phyloP scores from a whole-genome alignment of 1,140 invertebrate genomes.

The Drosophila lowei region DNA sequence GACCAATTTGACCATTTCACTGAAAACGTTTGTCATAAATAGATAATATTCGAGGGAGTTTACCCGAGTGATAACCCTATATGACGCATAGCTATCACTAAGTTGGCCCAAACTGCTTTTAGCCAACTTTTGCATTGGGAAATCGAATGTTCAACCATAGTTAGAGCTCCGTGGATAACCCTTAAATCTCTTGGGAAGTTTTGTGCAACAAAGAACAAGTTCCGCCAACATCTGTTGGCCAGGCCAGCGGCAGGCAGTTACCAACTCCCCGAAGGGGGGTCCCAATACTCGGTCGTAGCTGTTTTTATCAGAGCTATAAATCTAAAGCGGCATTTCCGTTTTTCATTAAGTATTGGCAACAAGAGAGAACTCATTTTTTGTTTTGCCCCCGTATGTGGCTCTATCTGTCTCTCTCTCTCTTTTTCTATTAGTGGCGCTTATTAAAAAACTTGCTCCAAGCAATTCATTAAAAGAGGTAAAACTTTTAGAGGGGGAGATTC shows the following conservation, averaged over 20 bases:
- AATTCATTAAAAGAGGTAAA: conserved; percentile 32
- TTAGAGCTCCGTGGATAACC: conserved; percentile 17
- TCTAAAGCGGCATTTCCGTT: conserved; percentile 74
- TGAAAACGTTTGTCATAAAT: no score
- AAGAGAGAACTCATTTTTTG: conserved; percentile 29
- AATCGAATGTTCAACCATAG: background rate
- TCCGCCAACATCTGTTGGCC: conserved; percentile 45
- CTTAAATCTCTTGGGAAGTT: conserved; percentile 1
- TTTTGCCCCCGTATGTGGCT: background rate
- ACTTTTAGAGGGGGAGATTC: background rate
- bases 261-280: conserved; percentile 28
- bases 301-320: conserved; percentile 68
- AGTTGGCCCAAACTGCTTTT: background rate
- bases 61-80: no score
- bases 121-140: background rate
- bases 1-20: no score
- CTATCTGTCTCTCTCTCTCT: background rate
- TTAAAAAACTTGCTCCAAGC: conserved; percentile 67
- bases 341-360: conserved; percentile 75
- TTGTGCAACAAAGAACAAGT: conserved; percentile 30
- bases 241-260: conserved; percentile 42
- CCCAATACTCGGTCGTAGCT: no score
- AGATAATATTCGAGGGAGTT: no score
- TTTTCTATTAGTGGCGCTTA: conserved; percentile 36
- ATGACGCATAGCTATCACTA: no score